Percentiles rank a stretch among this genome's conserved stretches.
phyloP scores from a whole-genome alignment of 2,888 invertebrate genomes.

The Koerneria pararmatus region DNA sequence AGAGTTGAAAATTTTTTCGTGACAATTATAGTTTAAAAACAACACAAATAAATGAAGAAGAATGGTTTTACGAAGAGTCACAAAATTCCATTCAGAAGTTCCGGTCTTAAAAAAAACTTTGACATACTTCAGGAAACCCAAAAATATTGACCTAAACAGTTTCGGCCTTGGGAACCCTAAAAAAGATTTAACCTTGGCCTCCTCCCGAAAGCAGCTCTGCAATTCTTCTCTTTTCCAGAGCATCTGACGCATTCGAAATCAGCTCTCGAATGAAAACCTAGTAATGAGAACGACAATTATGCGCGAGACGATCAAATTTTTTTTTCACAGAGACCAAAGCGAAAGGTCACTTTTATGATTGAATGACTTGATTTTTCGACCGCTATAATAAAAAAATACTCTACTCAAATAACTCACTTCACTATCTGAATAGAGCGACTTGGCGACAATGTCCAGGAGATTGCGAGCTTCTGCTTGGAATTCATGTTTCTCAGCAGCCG shows the following conservation, averaged over 20 bases:
- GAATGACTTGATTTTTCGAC: background rate
- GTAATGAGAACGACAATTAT: background rate
- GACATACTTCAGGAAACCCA: too few relatives aligned
- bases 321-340: too few relatives aligned
- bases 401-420: constrained; percentile 68
- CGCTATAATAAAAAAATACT: background rate
- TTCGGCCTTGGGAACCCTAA: too few relatives aligned
- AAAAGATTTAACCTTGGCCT: constrained; percentile 32
- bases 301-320: background rate
- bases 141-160: too few relatives aligned
- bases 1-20: too few relatives aligned
- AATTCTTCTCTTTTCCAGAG: constrained; percentile 87
- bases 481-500: constrained; percentile 71
- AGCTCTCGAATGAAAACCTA: constrained; percentile 87
- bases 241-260: constrained; percentile 94
- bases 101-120: too few relatives aligned
- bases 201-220: constrained; percentile 62
- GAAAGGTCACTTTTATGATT: too few relatives aligned
- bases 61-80: too few relatives aligned
- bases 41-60: too few relatives aligned
- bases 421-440: constrained; percentile 92
- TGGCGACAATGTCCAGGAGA: constrained; percentile 91
- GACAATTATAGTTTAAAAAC: too few relatives aligned
- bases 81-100: too few relatives aligned
- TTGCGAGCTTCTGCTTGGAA: constrained; percentile 95